Evolutionary conservation across 2,888 invertebrate genomes (phyloP).

Genomic region (Scelioninae gen. 2): DNA sequence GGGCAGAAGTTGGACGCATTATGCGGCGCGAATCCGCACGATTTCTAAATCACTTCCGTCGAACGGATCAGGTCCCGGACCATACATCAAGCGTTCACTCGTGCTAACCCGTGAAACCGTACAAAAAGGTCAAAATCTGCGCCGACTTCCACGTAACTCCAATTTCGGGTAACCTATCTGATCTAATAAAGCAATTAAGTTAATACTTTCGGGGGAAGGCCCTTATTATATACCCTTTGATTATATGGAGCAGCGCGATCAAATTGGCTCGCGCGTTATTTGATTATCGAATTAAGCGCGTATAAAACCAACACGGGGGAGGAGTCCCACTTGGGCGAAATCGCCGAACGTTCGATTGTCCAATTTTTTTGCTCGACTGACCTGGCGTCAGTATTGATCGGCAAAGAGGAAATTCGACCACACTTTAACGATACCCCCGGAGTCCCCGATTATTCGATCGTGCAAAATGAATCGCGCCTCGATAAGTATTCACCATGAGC

Average conservation of each 20-base stretch:
- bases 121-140: conserved; percentile 47
- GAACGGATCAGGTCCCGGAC: conserved; percentile 32
- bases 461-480: conserved; percentile 26
- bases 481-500: background rate
- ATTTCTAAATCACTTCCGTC: conserved; percentile 57
- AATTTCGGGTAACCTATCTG: conserved; percentile 61
- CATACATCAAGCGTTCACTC: conserved; percentile 36
- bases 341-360: conserved; percentile 54
- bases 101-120: conserved; percentile 45
- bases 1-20: conserved; percentile 17
- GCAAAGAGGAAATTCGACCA: conserved; percentile 47
- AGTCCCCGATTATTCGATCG: conserved; percentile 24
- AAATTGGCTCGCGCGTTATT: conserved; percentile 68
- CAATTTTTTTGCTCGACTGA: conserved; percentile 45
- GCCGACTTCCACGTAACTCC: conserved; percentile 59
- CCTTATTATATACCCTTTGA: conserved; percentile 74
- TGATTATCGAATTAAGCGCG: conserved; percentile 69
- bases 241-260: conserved; percentile 70
- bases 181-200: conserved; percentile 69
- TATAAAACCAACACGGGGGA: conserved; percentile 68
- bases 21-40: conserved; percentile 38
- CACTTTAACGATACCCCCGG: conserved; percentile 46
- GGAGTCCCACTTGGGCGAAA: conserved; percentile 61
- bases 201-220: conserved; percentile 69
- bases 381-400: conserved; percentile 32